Conservation (phyloP, 2,888 invertebrate species). For the Hydrotaea cyrtoneurina region DNA sequence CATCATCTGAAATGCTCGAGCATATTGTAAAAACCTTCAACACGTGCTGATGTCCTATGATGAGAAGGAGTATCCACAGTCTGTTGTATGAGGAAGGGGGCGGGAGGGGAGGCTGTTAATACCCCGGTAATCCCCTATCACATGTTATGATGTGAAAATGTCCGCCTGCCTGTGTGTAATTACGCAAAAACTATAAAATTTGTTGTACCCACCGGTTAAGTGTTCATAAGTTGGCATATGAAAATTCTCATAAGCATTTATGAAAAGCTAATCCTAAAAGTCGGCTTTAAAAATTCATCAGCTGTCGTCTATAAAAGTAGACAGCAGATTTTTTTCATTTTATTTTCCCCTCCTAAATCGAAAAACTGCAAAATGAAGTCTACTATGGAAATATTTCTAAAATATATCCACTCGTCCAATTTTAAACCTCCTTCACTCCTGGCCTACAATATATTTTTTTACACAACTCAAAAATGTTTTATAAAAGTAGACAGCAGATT, state of each 20-base stretch:
- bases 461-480: too few relatives aligned
- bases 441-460: too few relatives aligned
- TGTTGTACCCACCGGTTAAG: neutral
- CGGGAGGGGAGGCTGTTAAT: neutral
- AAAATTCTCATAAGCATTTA: neutral
- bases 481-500: conserved; percentile 6
- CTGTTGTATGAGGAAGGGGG: too few relatives aligned
- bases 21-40: neutral
- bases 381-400: too few relatives aligned
- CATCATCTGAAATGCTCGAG: neutral
- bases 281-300: neutral
- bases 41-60: too few relatives aligned
- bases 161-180: neutral
- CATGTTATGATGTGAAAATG: neutral
- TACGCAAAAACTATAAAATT: conserved; percentile 22
- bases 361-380: too few relatives aligned
- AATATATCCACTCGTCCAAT: too few relatives aligned
- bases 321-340: neutral
- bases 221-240: neutral
- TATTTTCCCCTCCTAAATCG: too few relatives aligned
- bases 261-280: conserved; percentile 17
- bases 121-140: neutral
- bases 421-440: too few relatives aligned
- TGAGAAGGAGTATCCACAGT: too few relatives aligned
- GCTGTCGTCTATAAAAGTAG: neutral